Evolutionary conservation across 1,140 invertebrate genomes (phyloP).

Genomic region (Streblospio benedicti): DNA sequence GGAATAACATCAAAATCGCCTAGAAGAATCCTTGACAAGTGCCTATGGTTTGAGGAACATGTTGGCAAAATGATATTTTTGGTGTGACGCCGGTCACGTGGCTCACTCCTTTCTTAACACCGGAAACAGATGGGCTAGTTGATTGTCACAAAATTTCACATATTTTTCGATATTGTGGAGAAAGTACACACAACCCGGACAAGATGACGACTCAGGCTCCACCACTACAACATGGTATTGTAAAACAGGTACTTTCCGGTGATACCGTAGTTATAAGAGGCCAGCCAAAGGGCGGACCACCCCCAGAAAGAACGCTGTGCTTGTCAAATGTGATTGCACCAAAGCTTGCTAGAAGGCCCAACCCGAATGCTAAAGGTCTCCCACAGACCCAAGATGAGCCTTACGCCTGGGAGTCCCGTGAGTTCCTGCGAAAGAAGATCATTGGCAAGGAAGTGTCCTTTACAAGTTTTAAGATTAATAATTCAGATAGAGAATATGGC

Average conservation of each 20-base stretch:
- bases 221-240: too few species aligned
- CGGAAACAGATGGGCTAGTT: too few species aligned
- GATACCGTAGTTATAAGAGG: slow-evolving; percentile 81
- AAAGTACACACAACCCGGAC: too few species aligned
- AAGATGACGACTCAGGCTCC: too few species aligned
- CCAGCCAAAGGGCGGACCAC: slow-evolving; percentile 66
- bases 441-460: slow-evolving; percentile 83
- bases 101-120: too few species aligned
- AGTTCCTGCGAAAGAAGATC: slow-evolving; percentile 83
- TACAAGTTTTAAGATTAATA: slow-evolving; percentile 50
- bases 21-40: too few species aligned
- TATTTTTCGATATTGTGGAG: too few species aligned
- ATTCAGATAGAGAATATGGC: slow-evolving; percentile 76
- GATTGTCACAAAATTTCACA: too few species aligned
- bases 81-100: too few species aligned
- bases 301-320: slow-evolving; percentile 79
- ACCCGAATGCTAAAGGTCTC: slow-evolving; percentile 53
- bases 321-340: slow-evolving; percentile 86
- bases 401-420: slow-evolving; percentile 91
- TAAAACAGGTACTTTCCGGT: slow-evolving; percentile 69
- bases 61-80: too few species aligned
- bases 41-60: too few species aligned
- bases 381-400: slow-evolving; percentile 79
- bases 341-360: slow-evolving; percentile 68
- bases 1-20: too few species aligned